phyloP scores from a whole-genome alignment of 2,888 invertebrate genomes.

The Girardia tigrina region DNA sequence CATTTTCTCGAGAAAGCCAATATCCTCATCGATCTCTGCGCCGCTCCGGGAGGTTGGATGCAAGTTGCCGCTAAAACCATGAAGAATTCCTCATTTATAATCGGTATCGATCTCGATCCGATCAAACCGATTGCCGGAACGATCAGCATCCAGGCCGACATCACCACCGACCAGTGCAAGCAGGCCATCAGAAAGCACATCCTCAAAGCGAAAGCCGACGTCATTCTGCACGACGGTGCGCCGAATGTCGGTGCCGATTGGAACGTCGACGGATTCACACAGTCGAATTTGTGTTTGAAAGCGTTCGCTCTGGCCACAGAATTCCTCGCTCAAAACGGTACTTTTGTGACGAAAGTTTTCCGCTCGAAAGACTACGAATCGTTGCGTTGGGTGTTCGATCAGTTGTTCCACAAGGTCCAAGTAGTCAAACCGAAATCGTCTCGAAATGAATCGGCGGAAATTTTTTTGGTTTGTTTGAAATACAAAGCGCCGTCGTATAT shows the following conservation, averaged over 20 bases:
- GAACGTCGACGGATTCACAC: conserved; percentile 90
- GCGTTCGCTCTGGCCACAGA: conserved; percentile 79
- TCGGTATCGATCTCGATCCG: conserved; percentile 84
- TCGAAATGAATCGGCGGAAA: conserved; percentile 92
- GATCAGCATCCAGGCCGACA: conserved; percentile 76
- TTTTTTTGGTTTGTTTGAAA: conserved; percentile 88
- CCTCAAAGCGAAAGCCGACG: conserved; percentile 88
- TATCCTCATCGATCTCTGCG: conserved; percentile 92
- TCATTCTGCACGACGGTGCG: conserved; percentile 88
- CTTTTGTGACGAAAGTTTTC: conserved; percentile 96
- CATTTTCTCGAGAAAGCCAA: conserved; percentile 84
- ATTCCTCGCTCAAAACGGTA: conserved; percentile 75
- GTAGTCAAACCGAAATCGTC: conserved; percentile 98
- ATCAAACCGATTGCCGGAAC: conserved; percentile 79
- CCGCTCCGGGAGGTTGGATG: conserved; percentile 98
- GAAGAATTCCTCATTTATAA: conserved; percentile 82
- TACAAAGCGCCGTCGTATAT: conserved; percentile 75
- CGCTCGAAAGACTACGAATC: conserved; percentile 92
- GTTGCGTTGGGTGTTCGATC: conserved; percentile 81
- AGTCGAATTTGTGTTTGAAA: conserved; percentile 74
- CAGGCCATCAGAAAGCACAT: conserved; percentile 61
- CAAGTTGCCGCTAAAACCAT: conserved; percentile 89
- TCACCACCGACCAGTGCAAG: conserved; percentile 80
- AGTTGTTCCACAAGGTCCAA: conserved; percentile 73
- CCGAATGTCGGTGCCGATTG: conserved; percentile 90